These are phyloP conservation scores for Leucophenga maculata DNA, from an alignment of 2,888 invertebrate species.

Conservation along the genomic window DNA sequence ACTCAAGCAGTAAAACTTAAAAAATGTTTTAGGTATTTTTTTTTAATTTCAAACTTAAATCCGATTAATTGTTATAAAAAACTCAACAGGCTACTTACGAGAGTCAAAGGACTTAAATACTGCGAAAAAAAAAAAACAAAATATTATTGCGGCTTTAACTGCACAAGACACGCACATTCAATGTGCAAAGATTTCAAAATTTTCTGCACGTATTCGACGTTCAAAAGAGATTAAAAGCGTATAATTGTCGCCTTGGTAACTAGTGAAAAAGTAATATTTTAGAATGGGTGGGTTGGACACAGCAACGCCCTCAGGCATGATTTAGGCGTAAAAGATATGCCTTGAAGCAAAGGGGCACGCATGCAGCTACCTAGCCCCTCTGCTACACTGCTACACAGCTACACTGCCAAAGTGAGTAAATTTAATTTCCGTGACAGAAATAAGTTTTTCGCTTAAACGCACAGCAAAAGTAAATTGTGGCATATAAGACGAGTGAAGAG, in stretches of 20 bases:
- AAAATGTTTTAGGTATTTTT: too few species aligned
- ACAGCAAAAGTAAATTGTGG: constrained; percentile 37
- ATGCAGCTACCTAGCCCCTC: neutral
- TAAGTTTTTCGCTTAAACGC: constrained; percentile 66
- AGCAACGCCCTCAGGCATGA: constrained; percentile 56
- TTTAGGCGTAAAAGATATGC: constrained; percentile 51
- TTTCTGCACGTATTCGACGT: constrained; percentile 65
- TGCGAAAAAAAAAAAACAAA: neutral
- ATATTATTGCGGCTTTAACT: too few species aligned
- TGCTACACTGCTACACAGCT: neutral
- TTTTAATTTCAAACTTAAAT: too few species aligned
- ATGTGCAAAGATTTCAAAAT: constrained; percentile 50
- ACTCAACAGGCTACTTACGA: too few species aligned
- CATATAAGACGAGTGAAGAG: too few species aligned
- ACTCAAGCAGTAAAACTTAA: too few species aligned
- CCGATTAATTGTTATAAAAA: too few species aligned
- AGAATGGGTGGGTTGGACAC: constrained; percentile 2
- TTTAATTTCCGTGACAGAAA: constrained; percentile 66
- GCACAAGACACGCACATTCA: neutral
- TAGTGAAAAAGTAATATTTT: constrained; percentile 13
- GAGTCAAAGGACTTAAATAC: neutral
- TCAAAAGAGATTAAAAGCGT: constrained; percentile 66
- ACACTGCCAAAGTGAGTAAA: constrained; percentile 59
- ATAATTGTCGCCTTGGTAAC: constrained; percentile 64
- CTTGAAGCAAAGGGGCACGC: constrained; percentile 1